phyloP scores from a whole-genome alignment of 1,140 invertebrate genomes.

The Drosophila bifasciata region DNA sequence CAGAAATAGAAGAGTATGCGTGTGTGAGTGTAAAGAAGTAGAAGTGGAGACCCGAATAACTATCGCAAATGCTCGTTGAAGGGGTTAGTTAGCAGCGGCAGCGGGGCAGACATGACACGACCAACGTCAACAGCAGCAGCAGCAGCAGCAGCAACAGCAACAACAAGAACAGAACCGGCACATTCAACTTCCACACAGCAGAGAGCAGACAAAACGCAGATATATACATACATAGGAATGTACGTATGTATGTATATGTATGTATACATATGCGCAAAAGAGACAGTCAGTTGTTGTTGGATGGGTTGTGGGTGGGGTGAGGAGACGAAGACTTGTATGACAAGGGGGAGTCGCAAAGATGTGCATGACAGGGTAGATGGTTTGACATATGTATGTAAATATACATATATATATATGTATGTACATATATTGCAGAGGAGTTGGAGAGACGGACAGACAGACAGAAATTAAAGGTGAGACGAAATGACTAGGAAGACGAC shows the following conservation, averaged over 20 bases:
- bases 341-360: too few relatives aligned
- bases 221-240: conserved; percentile 15
- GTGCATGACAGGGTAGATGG: too few relatives aligned
- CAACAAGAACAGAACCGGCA: conserved; percentile 61
- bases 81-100: conserved; percentile 22
- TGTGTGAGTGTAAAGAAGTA: conserved; percentile 42
- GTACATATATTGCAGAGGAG: too few relatives aligned
- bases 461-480: too few relatives aligned
- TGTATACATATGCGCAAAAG: conserved; percentile 34
- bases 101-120: conserved; percentile 64
- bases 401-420: too few relatives aligned
- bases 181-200: conserved; percentile 65
- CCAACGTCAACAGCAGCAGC: conserved; percentile 76
- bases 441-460: too few relatives aligned
- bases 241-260: conserved; percentile 1
- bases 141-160: conserved; percentile 63
- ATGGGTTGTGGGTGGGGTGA: too few relatives aligned
- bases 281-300: conserved; percentile 3
- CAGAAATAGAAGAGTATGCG: conserved; percentile 61
- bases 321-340: too few relatives aligned
- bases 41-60: conserved; percentile 65
- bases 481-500: too few relatives aligned
- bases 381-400: too few relatives aligned
- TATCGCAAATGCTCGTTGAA: conserved; percentile 70
- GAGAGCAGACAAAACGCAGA: conserved; percentile 11